These are phyloP conservation scores for Epinephelus fuscoguttatus DNA, from an alignment of 2,113 vertebrate species.

Conservation along the genomic window DNA sequence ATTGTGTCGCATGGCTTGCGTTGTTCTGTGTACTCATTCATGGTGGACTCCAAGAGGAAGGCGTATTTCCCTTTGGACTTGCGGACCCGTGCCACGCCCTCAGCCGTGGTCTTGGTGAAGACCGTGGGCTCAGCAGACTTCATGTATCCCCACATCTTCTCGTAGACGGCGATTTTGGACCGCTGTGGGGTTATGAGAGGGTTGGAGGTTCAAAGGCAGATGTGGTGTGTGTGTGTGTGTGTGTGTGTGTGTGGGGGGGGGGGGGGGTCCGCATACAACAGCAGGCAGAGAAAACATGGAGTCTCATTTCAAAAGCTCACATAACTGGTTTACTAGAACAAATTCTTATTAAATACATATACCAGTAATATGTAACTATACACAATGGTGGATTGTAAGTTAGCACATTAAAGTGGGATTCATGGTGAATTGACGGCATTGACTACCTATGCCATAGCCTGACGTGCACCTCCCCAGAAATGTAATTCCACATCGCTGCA, in stretches of 20 bases:
- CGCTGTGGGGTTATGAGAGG: conserved; percentile 83
- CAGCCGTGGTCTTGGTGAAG: conserved; percentile 97
- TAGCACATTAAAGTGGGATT: too few species aligned
- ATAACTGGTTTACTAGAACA: not conserved
- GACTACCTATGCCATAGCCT: too few species aligned
- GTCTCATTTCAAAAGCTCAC: not conserved
- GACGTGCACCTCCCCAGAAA: too few species aligned
- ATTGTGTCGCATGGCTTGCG: conserved; percentile 99
- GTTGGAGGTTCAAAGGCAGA: conserved; percentile 50
- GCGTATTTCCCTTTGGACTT: conserved; percentile 99
- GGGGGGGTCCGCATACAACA: not conserved
- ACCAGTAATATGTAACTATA: too few species aligned
- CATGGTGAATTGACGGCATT: too few species aligned
- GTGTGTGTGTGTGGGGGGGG: too few species aligned
- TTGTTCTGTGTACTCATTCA: conserved; percentile 99
- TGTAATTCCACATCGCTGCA: too few species aligned
- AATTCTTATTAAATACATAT: not conserved
- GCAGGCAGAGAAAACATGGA: not conserved
- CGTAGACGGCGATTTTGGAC: conserved; percentile 99
- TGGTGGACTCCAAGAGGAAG: conserved; percentile 99
- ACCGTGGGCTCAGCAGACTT: conserved; percentile 98
- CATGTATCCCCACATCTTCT: conserved; percentile 99
- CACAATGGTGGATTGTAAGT: too few species aligned
- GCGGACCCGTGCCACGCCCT: conserved; percentile 96
- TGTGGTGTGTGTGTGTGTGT: too few species aligned